Evolutionary conservation across 1,140 invertebrate genomes (phyloP).

Genomic region (Cardiocondyla obscurior): DNA sequence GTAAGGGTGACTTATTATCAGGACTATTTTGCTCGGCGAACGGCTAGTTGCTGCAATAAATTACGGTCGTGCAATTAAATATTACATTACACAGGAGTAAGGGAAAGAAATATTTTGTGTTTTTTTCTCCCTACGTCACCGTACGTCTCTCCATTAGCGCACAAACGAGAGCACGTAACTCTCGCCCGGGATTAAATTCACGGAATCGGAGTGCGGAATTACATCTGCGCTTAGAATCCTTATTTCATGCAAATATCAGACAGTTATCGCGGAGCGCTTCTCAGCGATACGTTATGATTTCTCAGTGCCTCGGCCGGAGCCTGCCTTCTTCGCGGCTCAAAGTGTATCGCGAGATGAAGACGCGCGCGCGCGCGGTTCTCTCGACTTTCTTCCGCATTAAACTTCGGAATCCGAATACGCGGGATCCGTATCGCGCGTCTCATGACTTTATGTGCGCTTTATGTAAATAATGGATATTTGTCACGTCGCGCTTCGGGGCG

Average conservation of each 20-base stretch:
- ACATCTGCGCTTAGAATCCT: slow-evolving; percentile 4
- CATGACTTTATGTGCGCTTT: slow-evolving; percentile 47
- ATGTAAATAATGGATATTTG: slow-evolving; percentile 53
- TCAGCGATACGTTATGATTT: slow-evolving; percentile 23
- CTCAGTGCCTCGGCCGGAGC: neutral
- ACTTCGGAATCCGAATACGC: slow-evolving; percentile 35
- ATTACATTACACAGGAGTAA: slow-evolving; percentile 29
- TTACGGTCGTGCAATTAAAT: slow-evolving; percentile 42
- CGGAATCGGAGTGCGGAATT: slow-evolving; percentile 24
- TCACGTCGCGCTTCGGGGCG: slow-evolving; percentile 29
- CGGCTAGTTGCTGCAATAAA: neutral
- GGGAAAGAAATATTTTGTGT: slow-evolving; percentile 12
- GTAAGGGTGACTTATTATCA: slow-evolving; percentile 13
- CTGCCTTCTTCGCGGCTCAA: neutral
- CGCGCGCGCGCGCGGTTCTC: neutral
- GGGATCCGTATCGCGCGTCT: slow-evolving; percentile 5
- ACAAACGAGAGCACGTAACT: slow-evolving; percentile 34
- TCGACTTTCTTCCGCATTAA: slow-evolving; percentile 21
- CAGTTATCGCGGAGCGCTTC: slow-evolving; percentile 15
- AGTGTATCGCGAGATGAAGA: slow-evolving; percentile 2
- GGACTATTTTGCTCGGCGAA: neutral
- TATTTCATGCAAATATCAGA: slow-evolving; percentile 33
- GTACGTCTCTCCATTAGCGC: neutral
- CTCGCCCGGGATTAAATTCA: slow-evolving; percentile 33
- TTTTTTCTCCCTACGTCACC: neutral